phyloP scores from a whole-genome alignment of 1,140 invertebrate species.

The Acromyrmex echinatior region DNA sequence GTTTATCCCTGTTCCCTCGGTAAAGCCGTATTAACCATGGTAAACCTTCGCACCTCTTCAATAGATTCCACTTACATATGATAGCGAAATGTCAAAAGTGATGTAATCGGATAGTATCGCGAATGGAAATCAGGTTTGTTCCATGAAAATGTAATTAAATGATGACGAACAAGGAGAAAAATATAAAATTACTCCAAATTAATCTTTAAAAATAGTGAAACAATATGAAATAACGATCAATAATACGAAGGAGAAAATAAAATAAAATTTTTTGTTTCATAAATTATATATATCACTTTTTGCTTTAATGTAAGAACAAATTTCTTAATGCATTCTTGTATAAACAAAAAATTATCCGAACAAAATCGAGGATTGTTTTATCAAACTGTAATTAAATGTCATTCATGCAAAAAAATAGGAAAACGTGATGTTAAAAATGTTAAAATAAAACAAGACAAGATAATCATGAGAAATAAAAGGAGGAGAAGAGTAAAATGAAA shows the following conservation, averaged over 20 bases:
- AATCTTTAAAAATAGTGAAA: background rate
- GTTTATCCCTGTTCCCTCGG: background rate
- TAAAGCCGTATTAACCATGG: background rate
- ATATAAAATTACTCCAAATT: background rate
- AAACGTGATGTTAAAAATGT: no score
- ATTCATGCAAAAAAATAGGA: no score
- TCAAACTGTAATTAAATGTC: no score
- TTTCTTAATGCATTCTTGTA: no score
- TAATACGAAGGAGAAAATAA: background rate
- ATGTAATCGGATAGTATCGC: background rate
- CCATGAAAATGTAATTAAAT: background rate
- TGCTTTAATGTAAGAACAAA: no score
- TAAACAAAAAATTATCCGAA: no score
- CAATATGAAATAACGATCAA: background rate
- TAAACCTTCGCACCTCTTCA: slow-evolving; percentile 11
- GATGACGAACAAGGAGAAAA: background rate
- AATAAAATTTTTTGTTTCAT: background rate
- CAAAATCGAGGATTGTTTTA: no score
- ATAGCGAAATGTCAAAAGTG: slow-evolving; percentile 6
- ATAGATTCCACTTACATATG: background rate
- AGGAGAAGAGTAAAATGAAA: background rate
- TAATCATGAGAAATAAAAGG: background rate
- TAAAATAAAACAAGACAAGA: no score
- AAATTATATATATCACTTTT: background rate
- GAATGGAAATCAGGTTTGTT: background rate